Base-by-base conservation (phyloP, 2,888 invertebrate species). In the Gymnosoma rotundatum region DNA sequence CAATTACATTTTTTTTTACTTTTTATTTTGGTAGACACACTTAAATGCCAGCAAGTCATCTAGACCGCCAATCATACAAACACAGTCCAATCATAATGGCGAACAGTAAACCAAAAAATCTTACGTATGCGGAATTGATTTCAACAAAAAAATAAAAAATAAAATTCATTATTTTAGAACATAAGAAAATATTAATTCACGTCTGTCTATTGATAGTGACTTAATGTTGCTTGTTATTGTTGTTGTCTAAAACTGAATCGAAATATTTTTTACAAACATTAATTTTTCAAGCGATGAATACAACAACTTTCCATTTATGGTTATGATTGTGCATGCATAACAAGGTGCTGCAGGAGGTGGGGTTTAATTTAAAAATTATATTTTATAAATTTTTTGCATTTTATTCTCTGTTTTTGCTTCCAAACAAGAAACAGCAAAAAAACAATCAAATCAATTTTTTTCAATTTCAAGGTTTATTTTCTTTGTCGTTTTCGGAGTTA, bases 111-210 rank as follows among this genome's bases (percentile, higher is more conserved):
- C 36, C 73, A 67, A 63, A 50, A 66, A 80, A 73, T 83, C 78
- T 87, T 86, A 90, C 89, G 89, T 88, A 90, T 90, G 90, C 90
- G 90, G 90, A 90, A 90, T 90, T 89, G 89, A 80, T 83, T 80
- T 76, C 67, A 87, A 89, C 81, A 88, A 87, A 89, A 90, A 52
- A 25, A 48, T 20, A 7, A 60, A 61, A 76, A 56, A 78, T 25
- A 16, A 72, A 70, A 70, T 48, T 64, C 38, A 64, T 63, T 36
- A 50, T 61, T 78, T 78, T 52, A 61, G 42, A 74, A 63, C 58
- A 56, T 81, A 58, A 58, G 52, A 75, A 63, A 75, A 21, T 18
- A 50, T 50, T 61, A 75, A 69, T 16, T 66, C 25, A 64, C 20
- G 56, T 70, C 61, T 54, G 21, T 58, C 66, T 21, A 67, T 56